Conservation (phyloP, 2,113 vertebrate species). For the Mormoops blainvillei region DNA sequence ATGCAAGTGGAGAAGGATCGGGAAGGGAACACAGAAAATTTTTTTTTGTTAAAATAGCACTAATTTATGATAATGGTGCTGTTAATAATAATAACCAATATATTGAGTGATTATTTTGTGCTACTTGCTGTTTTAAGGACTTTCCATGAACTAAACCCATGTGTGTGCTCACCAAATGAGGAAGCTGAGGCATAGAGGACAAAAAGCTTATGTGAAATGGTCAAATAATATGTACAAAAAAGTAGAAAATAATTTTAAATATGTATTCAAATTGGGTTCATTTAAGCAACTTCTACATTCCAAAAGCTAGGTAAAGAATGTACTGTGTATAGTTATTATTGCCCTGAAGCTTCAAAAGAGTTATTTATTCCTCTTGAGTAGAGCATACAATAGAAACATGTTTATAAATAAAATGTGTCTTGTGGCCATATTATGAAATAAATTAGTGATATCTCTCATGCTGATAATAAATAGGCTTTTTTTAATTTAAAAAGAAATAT, state of each 20-base stretch:
- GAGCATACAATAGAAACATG: not conserved
- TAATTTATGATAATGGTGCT: not conserved
- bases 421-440: not conserved
- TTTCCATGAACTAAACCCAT: not conserved
- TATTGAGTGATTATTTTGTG: not conserved
- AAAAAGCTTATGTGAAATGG: not conserved
- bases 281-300: not conserved
- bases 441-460: not conserved
- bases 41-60: not conserved
- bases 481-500: not conserved
- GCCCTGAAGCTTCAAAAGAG: not conserved
- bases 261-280: not conserved
- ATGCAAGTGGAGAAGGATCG: not conserved
- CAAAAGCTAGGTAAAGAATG: not conserved
- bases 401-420: not conserved
- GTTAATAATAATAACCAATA: not conserved
- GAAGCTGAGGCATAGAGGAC: not conserved
- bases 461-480: not conserved
- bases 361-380: not conserved
- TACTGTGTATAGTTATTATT: not conserved
- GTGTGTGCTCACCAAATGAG: not conserved
- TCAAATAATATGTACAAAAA: not conserved
- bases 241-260: not conserved
- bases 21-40: not conserved
- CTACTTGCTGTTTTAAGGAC: not conserved